Base-by-base conservation (phyloP, 1,140 invertebrate species). In the Penaeus japonicus region DNA sequence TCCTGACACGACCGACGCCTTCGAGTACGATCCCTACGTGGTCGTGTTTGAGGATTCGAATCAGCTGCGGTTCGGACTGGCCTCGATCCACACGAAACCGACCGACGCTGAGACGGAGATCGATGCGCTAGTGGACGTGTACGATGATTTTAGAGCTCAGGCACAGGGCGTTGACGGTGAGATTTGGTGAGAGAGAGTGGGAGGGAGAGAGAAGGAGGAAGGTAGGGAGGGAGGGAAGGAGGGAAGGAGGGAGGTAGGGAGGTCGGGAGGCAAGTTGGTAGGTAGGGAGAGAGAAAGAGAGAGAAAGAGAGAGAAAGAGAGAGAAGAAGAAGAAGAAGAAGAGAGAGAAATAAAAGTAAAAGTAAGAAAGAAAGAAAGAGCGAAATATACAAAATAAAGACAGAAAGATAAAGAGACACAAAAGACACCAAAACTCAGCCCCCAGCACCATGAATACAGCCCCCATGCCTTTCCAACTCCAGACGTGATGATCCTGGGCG, bases 401-500 rank as follows among this genome's bases (percentile, higher is more conserved):
- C 30, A 54, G 55, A 32, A 24, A 85, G 39, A 80, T n/a, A 39
- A 18, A 62, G 54, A n/a, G 10, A 20, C 3, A 35, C 22, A 32
- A n/a, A 32, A 17, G 5, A 86, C 22, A 54, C 15, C 75, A 39
- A 30, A 89, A 62, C 35, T 62, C 39, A 47, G 47, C 15, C 47
- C 47, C 47, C 47, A 39, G 7, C 35, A 39, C 35, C 35, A 39
- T n/a, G n/a, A 39, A 39, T 39, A 39, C n/a, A 7, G 7, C n/a
- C 0, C 2, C 22, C 65, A 15, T 10, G 65, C 65, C 17, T 10
- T 17, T 15, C 17, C 32, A 10, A 5, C 32, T 22, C 82, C 92
- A 92, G 90, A 93, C 85, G 89, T 92, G n/a, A 90, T 93, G 15
- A 90, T 93, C 22, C 91, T 91, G 1, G 93, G 93, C 12, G 93